Percentiles rank a stretch among this genome's conserved stretches.
Evolutionary conservation across 64 coral and sea anemone genomes (phyloP).

Genomic region (Orbicella faveolata): DNA sequence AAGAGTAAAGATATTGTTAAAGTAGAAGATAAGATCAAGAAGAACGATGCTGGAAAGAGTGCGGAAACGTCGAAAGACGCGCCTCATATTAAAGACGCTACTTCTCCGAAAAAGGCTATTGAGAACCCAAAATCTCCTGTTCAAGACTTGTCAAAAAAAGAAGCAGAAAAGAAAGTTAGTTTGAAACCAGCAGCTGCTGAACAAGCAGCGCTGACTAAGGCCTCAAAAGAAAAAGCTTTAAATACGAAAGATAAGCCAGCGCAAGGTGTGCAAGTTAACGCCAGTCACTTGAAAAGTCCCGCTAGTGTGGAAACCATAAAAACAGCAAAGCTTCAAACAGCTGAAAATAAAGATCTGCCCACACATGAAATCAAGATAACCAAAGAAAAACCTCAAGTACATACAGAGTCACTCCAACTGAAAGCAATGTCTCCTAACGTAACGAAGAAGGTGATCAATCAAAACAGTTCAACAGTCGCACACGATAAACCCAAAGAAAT

Average conservation of each 20-base stretch:
- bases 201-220: background rate
- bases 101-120: background rate
- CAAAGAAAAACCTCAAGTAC: background rate
- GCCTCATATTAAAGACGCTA: background rate
- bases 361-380: background rate
- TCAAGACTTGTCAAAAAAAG: background rate
- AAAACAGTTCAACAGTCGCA: background rate
- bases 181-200: background rate
- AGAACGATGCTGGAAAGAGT: background rate
- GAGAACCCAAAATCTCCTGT: background rate
- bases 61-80: background rate
- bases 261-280: background rate
- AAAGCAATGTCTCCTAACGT: background rate
- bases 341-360: background rate
- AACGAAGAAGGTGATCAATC: background rate
- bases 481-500: background rate
- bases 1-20: background rate
- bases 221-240: background rate
- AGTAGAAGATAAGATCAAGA: background rate
- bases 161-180: background rate
- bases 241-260: background rate
- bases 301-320: background rate
- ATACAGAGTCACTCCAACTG: background rate
- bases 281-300: background rate
- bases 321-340: background rate